phyloP scores from a whole-genome alignment of 2,113 vertebrate genomes.

The Chionomys nivalis region DNA sequence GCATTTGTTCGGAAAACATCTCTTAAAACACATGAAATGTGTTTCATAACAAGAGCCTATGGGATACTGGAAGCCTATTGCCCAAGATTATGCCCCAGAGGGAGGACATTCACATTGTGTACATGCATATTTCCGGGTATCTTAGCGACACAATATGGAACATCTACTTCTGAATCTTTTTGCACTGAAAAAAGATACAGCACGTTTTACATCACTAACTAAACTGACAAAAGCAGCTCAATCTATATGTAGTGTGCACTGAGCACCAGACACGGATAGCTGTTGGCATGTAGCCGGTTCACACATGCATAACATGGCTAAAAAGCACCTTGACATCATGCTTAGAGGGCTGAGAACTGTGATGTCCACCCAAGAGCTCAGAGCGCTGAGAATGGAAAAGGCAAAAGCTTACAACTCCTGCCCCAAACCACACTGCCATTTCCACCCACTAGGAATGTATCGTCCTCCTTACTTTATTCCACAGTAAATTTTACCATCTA shows the following conservation, averaged over 20 bases:
- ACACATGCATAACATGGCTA: neutral
- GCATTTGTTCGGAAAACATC: neutral
- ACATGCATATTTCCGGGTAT: neutral
- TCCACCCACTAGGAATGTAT: neutral
- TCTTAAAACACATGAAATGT: neutral
- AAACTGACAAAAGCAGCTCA: neutral
- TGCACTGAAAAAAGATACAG: neutral
- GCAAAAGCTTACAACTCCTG: neutral
- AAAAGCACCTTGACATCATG: neutral
- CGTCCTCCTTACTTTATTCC: neutral
- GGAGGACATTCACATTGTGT: neutral
- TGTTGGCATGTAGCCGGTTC: too few relatives aligned
- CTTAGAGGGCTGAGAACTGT: neutral
- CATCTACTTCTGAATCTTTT: neutral
- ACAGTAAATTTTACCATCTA: neutral
- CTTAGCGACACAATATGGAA: neutral
- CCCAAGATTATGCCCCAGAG: neutral
- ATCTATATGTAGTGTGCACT: neutral
- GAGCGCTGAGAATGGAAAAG: neutral
- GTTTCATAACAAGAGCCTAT: neutral
- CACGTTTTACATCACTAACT: neutral
- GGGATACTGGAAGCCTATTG: neutral
- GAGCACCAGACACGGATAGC: neutral
- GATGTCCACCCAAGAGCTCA: neutral
- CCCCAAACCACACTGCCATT: neutral